Evolutionary conservation across 2,888 invertebrate genomes (phyloP).

Genomic region (Nymphalis urticae): DNA sequence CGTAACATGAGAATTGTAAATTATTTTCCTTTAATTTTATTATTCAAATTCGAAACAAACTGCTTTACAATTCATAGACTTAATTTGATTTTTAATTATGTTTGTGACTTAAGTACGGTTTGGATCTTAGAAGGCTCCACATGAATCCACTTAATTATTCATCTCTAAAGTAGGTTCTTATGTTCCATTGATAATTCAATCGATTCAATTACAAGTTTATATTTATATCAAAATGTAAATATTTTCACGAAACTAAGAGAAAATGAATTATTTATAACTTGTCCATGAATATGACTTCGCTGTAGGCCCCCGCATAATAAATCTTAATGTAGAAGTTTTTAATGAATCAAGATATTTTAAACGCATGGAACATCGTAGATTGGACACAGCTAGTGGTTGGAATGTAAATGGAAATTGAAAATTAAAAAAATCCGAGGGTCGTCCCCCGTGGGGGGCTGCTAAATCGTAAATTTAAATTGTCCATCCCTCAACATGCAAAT

Average conservation of each 20-base stretch:
- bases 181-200: conserved; percentile 12
- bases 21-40: not conserved
- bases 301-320: conserved; percentile 31
- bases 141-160: conserved; percentile 3
- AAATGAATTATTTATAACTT: conserved; percentile 31
- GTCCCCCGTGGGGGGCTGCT: conserved; percentile 64
- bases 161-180: conserved; percentile 7
- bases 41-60: conserved; percentile 1
- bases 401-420: conserved; percentile 81
- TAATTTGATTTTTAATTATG: not conserved
- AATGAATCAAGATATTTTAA: conserved; percentile 41
- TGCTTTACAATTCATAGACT: conserved; percentile 2
- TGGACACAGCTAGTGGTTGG: conserved; percentile 61
- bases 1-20: not conserved
- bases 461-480: conserved; percentile 81
- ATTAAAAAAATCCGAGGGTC: conserved; percentile 79
- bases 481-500: conserved; percentile 78
- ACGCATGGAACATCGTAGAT: conserved; percentile 43
- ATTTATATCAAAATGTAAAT: conserved; percentile 26
- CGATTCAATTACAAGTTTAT: conserved; percentile 13
- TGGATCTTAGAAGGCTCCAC: not conserved
- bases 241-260: conserved; percentile 22
- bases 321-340: conserved; percentile 40
- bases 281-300: conserved; percentile 16
- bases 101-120: not conserved